Percentiles rank a stretch among this genome's conserved stretches.
Evolutionary conservation across 2,888 invertebrate genomes (phyloP).

Genomic region (Cistogaster globosa): DNA sequence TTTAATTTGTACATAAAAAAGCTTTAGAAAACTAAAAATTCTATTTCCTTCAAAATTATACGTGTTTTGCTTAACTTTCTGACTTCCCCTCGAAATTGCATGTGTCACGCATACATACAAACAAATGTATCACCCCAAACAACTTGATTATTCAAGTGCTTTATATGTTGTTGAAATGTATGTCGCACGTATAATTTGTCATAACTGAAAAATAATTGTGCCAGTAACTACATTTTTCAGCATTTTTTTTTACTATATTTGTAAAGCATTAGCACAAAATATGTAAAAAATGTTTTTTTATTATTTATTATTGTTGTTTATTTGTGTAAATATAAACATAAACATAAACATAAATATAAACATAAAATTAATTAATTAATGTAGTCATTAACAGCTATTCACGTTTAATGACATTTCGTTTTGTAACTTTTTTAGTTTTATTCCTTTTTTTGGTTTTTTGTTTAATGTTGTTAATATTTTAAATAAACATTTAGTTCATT

Average conservation of each 20-base stretch:
- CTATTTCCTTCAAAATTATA: too few relatives aligned
- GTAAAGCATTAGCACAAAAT: background rate
- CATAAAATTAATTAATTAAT: constrained; percentile 6
- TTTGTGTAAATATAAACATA: background rate
- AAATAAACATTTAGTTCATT: constrained; percentile 37
- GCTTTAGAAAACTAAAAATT: too few relatives aligned
- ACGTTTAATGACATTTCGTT: constrained; percentile 20
- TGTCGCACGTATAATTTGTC: background rate
- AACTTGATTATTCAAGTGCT: background rate
- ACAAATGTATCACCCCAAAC: too few relatives aligned
- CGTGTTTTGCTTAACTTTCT: too few relatives aligned
- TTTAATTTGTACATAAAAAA: too few relatives aligned
- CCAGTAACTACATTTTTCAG: background rate
- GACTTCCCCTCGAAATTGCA: too few relatives aligned
- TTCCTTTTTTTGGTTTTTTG: background rate
- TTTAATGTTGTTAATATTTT: constrained; percentile 23
- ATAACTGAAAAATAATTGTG: background rate
- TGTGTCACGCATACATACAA: too few relatives aligned
- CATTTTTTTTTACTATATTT: constrained; percentile 3
- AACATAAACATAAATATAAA: background rate
- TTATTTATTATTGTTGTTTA: background rate
- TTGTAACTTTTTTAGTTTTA: background rate
- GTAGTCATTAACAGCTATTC: constrained; percentile 13
- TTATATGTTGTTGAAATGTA: background rate
- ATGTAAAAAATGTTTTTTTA: background rate